A percentile compares a stretch with the other conserved stretches of the same genome.
These are phyloP conservation scores for Tenebrio molitor DNA, from an alignment of 1,140 invertebrate genomes.

Conservation along the genomic window DNA sequence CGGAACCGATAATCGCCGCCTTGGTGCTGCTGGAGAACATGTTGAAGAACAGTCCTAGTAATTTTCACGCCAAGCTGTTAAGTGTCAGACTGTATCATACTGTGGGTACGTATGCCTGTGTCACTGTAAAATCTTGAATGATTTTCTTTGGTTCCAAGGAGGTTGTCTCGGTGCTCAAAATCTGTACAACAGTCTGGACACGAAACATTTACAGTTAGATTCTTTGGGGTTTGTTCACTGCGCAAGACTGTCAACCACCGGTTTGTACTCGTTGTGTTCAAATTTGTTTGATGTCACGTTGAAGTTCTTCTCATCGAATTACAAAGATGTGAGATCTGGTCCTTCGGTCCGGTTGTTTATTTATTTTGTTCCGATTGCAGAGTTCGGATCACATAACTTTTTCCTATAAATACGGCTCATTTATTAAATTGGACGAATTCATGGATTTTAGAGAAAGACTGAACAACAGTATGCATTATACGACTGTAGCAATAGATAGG, in stretches of 20 bases:
- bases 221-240: conserved; percentile 89
- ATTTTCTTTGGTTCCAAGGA: conserved; percentile 67
- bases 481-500: conserved; percentile 81
- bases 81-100: conserved; percentile 80
- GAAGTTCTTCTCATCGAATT: conserved; percentile 89
- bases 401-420: conserved; percentile 95
- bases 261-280: conserved; percentile 76
- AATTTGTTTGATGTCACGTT: conserved; percentile 79
- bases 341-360: no score
- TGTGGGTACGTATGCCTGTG: conserved; percentile 70
- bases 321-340: conserved; percentile 80
- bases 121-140: no score
- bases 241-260: conserved; percentile 78
- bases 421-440: conserved; percentile 93
- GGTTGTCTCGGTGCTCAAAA: conserved; percentile 77
- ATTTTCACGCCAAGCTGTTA: conserved; percentile 84
- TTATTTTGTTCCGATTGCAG: conserved; percentile 67
- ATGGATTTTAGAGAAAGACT: conserved; percentile 86
- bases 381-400: conserved; percentile 92
- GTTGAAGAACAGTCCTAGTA: conserved; percentile 79
- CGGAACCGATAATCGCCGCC: conserved; percentile 74
- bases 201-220: conserved; percentile 96
- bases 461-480: conserved; percentile 87
- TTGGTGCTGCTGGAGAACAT: conserved; percentile 79
- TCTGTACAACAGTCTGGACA: conserved; percentile 81